phyloP scores from a whole-genome alignment of 1,140 invertebrate species.

The Lutraria rhynchaena region DNA sequence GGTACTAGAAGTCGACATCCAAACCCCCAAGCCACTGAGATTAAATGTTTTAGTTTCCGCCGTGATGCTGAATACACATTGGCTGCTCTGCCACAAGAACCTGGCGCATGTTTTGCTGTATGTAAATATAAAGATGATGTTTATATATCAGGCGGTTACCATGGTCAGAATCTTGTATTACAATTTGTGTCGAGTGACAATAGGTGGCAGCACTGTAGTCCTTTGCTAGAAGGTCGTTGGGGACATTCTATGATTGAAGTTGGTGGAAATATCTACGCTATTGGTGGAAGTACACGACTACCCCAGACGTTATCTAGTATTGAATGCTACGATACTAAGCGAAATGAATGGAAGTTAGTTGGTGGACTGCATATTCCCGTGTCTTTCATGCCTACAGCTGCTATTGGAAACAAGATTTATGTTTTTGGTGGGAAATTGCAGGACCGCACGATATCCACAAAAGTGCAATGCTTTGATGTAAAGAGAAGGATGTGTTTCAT shows the following conservation, averaged over 20 bases:
- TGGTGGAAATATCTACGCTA: constrained; percentile 24
- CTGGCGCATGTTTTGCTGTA: constrained; percentile 57
- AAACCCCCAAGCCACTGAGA: constrained; percentile 47
- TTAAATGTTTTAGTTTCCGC: constrained; percentile 56
- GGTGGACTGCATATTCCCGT: constrained; percentile 42
- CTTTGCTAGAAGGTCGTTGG: constrained; percentile 46
- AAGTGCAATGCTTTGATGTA: constrained; percentile 55
- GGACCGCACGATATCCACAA: constrained; percentile 38
- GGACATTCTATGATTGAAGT: constrained; percentile 48
- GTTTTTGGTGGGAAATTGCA: constrained; percentile 49
- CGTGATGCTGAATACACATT: constrained; percentile 46
- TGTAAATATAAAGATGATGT: constrained; percentile 31
- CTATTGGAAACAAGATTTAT: constrained; percentile 54
- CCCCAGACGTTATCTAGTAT: constrained; percentile 46
- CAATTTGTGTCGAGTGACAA: constrained; percentile 40
- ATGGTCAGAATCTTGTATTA: constrained; percentile 41
- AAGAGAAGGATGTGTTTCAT: constrained; percentile 32
- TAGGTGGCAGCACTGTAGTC: constrained; percentile 50
- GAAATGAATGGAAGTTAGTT: constrained; percentile 40
- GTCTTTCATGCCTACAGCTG: constrained; percentile 54
- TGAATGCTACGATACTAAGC: constrained; percentile 41
- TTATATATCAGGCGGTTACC: constrained; percentile 53
- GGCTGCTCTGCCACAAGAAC: constrained; percentile 45
- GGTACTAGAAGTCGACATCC: constrained; percentile 51
- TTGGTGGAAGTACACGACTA: constrained; percentile 43